These are phyloP conservation scores for Pocota personata DNA, from an alignment of 2,888 invertebrate genomes.

Conservation along the genomic window DNA sequence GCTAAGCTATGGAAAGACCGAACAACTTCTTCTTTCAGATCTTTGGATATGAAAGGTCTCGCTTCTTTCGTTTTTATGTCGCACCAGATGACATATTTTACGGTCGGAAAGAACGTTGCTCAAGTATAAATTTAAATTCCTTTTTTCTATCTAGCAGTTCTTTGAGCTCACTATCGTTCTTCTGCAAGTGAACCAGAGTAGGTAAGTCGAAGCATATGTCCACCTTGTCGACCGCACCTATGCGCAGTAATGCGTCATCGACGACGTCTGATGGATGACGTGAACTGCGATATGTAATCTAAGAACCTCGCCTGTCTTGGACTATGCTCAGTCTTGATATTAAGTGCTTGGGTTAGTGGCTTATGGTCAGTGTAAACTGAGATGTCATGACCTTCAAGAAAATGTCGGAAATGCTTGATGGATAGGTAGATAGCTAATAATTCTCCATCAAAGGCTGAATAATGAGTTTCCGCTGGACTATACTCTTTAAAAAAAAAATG, in stretches of 20 bases:
- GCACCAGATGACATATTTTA: too few species aligned
- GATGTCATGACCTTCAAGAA: too few species aligned
- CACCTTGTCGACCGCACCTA: background rate
- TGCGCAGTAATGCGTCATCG: background rate
- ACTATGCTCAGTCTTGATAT: background rate
- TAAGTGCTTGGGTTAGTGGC: background rate
- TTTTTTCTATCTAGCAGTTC: background rate
- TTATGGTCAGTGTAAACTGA: background rate
- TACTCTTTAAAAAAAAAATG: too few species aligned
- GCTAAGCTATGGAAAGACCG: too few species aligned
- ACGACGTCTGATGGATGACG: slow-evolving; percentile 2
- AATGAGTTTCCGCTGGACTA: too few species aligned
- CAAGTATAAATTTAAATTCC: background rate
- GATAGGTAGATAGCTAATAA: too few species aligned
- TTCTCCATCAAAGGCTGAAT: too few species aligned
- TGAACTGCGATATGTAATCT: background rate
- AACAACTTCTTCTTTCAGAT: background rate
- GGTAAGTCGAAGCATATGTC: background rate
- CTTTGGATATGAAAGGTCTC: too few species aligned
- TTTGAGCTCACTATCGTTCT: too few species aligned
- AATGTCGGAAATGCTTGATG: too few species aligned
- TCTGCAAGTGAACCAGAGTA: too few species aligned
- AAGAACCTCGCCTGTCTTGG: slow-evolving; percentile 1
- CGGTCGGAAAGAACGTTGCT: background rate
- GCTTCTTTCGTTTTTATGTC: too few species aligned